Base-by-base conservation (phyloP, 2,113 vertebrate species). In the Ramphastos sulfuratus region DNA sequence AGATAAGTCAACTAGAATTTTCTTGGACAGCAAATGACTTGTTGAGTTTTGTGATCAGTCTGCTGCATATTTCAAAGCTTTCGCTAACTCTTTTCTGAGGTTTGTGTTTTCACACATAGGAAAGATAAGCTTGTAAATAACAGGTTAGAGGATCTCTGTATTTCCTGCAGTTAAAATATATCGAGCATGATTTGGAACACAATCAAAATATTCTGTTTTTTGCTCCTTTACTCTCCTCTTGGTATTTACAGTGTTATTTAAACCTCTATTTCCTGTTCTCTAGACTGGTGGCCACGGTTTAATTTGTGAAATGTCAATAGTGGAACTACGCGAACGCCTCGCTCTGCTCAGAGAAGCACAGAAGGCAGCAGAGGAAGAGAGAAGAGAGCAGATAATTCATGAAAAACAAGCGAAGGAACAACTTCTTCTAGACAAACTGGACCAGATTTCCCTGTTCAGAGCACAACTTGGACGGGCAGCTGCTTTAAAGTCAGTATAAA, bases 261-360 rank as follows among this genome's bases (percentile, higher is more conserved):
- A 92, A 82, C 18, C 25, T 92, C 3, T 85, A 56, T 50, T 91
- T 72, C 30, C 1, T 46, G 4, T 77, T 65, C 91, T 55, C 13
- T 72, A 99, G 99, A 98, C 95, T 63, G 98, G 97, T 16, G 98
- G 99, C 42, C 97, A 99, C 4, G 93, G 98, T 52, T 97, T 99
- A 79, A 96, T 98, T 89, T 98, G 98, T 52, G 99, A 99, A 97
- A 99, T 99, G 99, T 99, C 99, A 48, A 37, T 99, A 64, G 97
- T 97, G 25, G 99, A 99, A 97, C 97, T 99, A 52, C 98, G 94
- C 8, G 98, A 98, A 94, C 98, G 98, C 24, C 97, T 99, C 25
- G 94, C 96, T 46, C 81, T 98, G 64, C 96, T 98, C 95, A 98
- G 85, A 95, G 98, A 98, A 70, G 82, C 92, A 27, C 97, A 98